Base-by-base conservation (phyloP, 2,113 vertebrate genomes). In the Galemys pyrenaicus region DNA sequence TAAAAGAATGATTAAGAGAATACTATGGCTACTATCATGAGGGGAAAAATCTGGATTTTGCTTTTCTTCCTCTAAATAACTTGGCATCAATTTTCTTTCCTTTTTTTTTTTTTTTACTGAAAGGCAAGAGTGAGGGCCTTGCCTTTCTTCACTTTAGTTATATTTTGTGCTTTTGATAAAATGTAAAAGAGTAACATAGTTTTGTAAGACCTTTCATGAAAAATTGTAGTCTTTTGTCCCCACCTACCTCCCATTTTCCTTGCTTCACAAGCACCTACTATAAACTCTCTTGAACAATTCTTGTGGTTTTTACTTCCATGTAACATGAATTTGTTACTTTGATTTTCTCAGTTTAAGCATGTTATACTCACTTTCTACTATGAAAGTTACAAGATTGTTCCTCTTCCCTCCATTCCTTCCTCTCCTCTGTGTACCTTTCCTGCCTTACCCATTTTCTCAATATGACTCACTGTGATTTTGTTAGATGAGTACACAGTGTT, bases 141-240 rank as follows among this genome's bases (percentile, higher is more conserved):
- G n/a, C 9, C n/a, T 44, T 85, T 88, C 70, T 80, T 74, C 28
- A 65, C 65, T 68, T 74, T 75, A 93, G 51, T 92, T 51, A 70
- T 85, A 60, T n/a, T 90, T 96, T 83, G n/a, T 79, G 6, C 28
- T 54, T 60, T 93, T 73, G 37, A 8, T 58, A 54, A 16, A 19
- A 78, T 91, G 58, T 44, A 60, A 73, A 79, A 73, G 54, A 82
- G 17, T 75, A 56, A 19, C 68, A 64, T 37, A 82, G 51, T 85
- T 86, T 30, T 4, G 16, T 71, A 68, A 39, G 37, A 13, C 28
- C 9, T 92, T 87, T 82, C 28, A 41, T 78, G 46, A 78, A 67
- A 70, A 83, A 32, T 62, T 68, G 13, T 24, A 35, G 49, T 64
- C 65, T 75, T 88, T 85, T 70, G 58, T 10, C n/a, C 12, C 30